phyloP scores from a whole-genome alignment of 2,113 vertebrate species.

The Myanophis thanlyinensis region DNA sequence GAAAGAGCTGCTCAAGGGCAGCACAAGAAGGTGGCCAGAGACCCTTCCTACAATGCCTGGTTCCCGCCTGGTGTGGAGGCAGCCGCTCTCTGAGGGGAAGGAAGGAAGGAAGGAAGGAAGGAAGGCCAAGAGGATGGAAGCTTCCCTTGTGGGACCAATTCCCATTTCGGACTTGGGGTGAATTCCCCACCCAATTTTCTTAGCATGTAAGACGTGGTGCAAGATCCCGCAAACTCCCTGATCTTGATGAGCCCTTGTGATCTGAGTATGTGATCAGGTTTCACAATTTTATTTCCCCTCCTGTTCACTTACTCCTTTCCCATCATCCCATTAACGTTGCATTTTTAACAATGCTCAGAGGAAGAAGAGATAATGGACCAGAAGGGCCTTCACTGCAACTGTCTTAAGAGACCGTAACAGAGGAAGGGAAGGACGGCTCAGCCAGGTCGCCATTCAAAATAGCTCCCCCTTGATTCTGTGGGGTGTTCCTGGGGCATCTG shows the following conservation, averaged over 20 bases:
- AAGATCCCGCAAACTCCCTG: not conserved
- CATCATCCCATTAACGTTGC: not conserved
- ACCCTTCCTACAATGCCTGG: not conserved
- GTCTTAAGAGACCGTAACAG: too few species aligned
- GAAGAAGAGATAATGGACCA: not conserved
- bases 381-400: not conserved
- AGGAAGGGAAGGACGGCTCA: not conserved
- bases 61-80: not conserved
- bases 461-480: not conserved
- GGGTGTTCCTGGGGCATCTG: not conserved
- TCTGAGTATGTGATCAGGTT: not conserved
- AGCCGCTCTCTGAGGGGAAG: not conserved
- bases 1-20: not conserved
- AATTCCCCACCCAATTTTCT: not conserved
- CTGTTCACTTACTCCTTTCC: not conserved
- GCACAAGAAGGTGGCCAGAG: not conserved
- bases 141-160: not conserved
- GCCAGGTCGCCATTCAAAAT: not conserved
- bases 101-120: not conserved
- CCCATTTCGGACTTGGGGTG: too few species aligned
- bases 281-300: not conserved
- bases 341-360: not conserved
- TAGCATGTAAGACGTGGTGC: not conserved
- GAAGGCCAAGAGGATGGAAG: too few species aligned
- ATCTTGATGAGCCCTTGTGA: not conserved